Evolutionary conservation across 2,888 invertebrate genomes (phyloP), one percentile per base, ranked within the genome.

Genomic region (Agrenia bidenticulata): DNA sequence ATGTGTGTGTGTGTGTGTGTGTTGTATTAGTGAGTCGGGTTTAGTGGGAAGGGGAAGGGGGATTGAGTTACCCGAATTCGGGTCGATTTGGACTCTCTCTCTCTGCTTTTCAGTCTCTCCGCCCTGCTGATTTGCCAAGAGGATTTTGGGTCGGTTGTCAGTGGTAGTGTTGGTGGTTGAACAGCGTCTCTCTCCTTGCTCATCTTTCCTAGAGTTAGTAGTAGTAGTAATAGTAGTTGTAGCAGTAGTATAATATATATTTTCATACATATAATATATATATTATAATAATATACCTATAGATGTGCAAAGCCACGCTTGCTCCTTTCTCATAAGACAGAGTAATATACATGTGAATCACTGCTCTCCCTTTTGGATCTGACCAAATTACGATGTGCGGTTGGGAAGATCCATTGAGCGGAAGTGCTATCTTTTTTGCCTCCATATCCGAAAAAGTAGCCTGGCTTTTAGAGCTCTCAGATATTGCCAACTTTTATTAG

Each of bases 401-500:
- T 74, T 74, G 63, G 65, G 70, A 71, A 73, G 74, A 76, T 73
- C 72, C 72, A 74, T 74, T 74, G 72, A 73, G 74, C 74, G 74
- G 76, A 76, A 76, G 76, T 76, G 74, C 76, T 76, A 76, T 76
- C 74, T 73, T 72, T 72, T 72, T 71, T 72, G 58, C 71, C 69
- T 69, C 66, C 64, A 70, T 67, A 64, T 65, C 67, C 66, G 64
- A 68, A 68, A 67, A 61, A 65, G 65, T 61, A 42, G 61, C 17
- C 55, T 61, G 69, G 61, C 66, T 72, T 70, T 67, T 68, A 67
- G 67, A 67, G 67, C 67, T 73, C 63, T 59, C 68, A 68, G 71
- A 74, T 69, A 75, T 73, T 75, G 75, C 73, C 75, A 73, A 75
- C 70, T 73, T 73, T 75, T 75, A 75, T 75, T 75, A 75, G 73